Base-by-base conservation (phyloP, 2,797 vertebrate genomes). In the Oophaga sylvatica region DNA sequence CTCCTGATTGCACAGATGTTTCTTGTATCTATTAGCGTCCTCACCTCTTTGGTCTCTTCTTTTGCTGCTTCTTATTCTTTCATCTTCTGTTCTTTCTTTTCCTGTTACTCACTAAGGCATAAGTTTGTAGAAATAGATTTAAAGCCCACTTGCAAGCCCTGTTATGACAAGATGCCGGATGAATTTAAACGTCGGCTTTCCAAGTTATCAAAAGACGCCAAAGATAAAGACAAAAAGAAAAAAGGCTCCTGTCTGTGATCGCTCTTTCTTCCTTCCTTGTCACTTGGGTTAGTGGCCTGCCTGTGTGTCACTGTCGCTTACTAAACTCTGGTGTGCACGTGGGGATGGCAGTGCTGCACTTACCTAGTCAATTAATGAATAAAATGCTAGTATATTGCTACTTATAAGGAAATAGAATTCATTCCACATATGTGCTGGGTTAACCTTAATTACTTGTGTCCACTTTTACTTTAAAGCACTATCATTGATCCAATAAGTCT, bases 111-210 rank as follows among this genome's bases (percentile, higher is more conserved):
- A 92, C 92, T 90, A 96, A 99, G 97, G 95, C 96, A 99, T 94
- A 99, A 97, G 91, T 99, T 99, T 97, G 97, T 99, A 95, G 98
- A 99, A 94, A 96, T 99, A 92, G 98, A 99, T 94, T 95, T 99
- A 93, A 99, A 98, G 93, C 98, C 98, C n/a, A 96, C 99, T 94
- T 99, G 98, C 95, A 99, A 97, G 93, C 96, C 96, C 94, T 99
- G 98, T 95, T 99, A 98, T 17, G 97, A 99, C 91, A 97, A 95
- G 93, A 96, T 99, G 95, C 98, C 98, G 2, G 97, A 98, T 73
- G 97, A 99, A 93, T 95, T 99, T 94, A 99, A 97, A 91, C 95
- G 96, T 88, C 95, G 97, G 87, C 95, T 99, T 92, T 96, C 97
- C 90, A 99, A 95, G 92, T 95, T 96, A 15, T 97, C 99, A 85